These are phyloP conservation scores for Cryptocheilus praepositus DNA, from an alignment of 2,888 invertebrate genomes.

Conservation along the genomic window DNA sequence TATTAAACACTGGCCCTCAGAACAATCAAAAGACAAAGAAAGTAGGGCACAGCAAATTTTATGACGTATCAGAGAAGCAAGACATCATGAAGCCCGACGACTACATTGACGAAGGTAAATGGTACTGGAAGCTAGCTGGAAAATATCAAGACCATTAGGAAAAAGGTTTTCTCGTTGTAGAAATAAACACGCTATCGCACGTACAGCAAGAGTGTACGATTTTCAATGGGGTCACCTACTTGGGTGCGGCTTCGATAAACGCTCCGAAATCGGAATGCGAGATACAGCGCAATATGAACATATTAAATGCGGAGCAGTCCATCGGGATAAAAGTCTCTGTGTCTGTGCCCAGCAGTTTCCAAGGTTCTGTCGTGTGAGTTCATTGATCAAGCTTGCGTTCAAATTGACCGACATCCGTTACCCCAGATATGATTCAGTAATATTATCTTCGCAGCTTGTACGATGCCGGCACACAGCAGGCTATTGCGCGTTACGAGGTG, in stretches of 20 bases:
- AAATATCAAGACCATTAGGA: slow-evolving; percentile 16
- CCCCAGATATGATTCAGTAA: neutral
- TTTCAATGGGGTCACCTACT: slow-evolving; percentile 94
- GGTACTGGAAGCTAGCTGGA: neutral
- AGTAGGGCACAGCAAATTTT: slow-evolving; percentile 77
- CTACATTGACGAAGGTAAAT: slow-evolving; percentile 84
- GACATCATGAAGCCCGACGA: slow-evolving; percentile 88
- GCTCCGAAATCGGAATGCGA: slow-evolving; percentile 94
- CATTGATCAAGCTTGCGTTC: neutral
- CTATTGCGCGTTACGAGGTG: slow-evolving; percentile 92
- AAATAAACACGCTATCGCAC: slow-evolving; percentile 80
- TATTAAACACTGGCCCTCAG: slow-evolving; percentile 50
- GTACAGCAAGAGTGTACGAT: slow-evolving; percentile 93
- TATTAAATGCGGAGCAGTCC: slow-evolving; percentile 86
- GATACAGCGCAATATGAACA: slow-evolving; percentile 94
- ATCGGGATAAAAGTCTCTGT: slow-evolving; percentile 93
- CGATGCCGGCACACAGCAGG: slow-evolving; percentile 86
- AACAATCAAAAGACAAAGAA: slow-evolving; percentile 70
- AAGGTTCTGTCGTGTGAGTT: slow-evolving; percentile 93
- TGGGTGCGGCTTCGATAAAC: slow-evolving; percentile 93
- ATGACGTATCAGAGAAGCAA: slow-evolving; percentile 81
- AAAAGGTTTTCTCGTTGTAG: slow-evolving; percentile 37
- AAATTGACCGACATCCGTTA: no score
- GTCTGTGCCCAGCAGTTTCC: slow-evolving; percentile 93
- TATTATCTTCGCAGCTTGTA: slow-evolving; percentile 79